phyloP scores from a whole-genome alignment of 2,113 vertebrate genomes.

The Dasyurus viverrinus region DNA sequence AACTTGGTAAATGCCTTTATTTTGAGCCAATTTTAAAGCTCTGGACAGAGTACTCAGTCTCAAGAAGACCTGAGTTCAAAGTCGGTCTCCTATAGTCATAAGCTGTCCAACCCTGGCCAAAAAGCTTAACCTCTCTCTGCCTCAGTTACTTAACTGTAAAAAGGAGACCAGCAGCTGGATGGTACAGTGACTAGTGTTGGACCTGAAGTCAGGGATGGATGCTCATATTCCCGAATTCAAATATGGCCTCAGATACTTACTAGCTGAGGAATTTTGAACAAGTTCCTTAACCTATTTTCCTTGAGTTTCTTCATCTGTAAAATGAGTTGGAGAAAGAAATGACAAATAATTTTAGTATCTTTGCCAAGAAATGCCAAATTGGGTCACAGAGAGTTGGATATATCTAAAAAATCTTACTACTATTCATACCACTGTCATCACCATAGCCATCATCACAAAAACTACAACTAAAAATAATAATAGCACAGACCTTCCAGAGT shows the following conservation, averaged over 20 bases:
- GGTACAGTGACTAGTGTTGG: accelerated
- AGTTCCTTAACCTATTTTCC: not conserved
- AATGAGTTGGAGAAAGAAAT: not conserved
- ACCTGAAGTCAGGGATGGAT: not conserved
- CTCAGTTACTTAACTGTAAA: not conserved
- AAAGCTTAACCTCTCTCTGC: not conserved
- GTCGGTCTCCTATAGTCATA: not conserved
- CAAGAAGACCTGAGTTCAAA: not conserved
- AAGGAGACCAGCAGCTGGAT: not conserved
- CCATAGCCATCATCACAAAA: too few relatives aligned
- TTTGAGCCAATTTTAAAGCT: not conserved
- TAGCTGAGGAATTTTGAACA: not conserved
- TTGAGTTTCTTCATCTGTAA: not conserved
- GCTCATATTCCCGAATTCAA: not conserved
- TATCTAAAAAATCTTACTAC: not conserved
- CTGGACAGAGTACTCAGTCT: not conserved
- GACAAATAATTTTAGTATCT: not conserved
- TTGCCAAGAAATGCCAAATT: not conserved
- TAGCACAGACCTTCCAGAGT: accelerated
- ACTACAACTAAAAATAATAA: not conserved
- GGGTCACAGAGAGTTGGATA: not conserved
- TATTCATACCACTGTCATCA: too few relatives aligned
- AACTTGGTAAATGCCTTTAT: not conserved
- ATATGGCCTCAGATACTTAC: not conserved
- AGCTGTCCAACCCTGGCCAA: not conserved